Evolutionary conservation across 2,888 invertebrate genomes (phyloP), one percentile per base, ranked within the genome.

Genomic region (Calephelis perditalis): DNA sequence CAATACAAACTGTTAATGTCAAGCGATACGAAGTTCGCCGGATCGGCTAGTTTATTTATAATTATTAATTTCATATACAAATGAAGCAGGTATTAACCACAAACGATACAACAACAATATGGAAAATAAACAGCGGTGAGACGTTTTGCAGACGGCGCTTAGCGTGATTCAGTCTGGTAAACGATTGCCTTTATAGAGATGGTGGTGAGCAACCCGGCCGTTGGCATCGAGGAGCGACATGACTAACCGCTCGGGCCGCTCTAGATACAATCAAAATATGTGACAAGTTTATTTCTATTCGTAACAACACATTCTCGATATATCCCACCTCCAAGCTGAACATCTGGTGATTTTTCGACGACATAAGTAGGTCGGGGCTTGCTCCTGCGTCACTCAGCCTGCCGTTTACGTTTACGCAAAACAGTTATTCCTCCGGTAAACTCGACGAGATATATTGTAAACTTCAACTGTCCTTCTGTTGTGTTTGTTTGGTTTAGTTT

Each of bases 211-310:
- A 70, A 65, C 70, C 78, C 84, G 85, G 85, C 76, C 88, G 89
- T 86, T 90, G 90, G 90, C 90, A 88, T 85, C 87, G 79, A 75
- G 79, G 82, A 81, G 78, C 82, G 76, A 79, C 79, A 84, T 89
- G 90, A 90, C 89, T 89, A 89, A 89, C 89, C 88, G 77, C 40
- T 63, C 26, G 3, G 65, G 82, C 78, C 86, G 90, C 87, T 89
- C 88, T 88, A 89, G 85, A 89, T 89, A 89, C 87, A 88, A 89
- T 89, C 90, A 88, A 87, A 88, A 87, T 89, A 89, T 87, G 88
- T 86, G 90, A 90, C 90, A 89, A 86, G 86, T 89, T 88, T 90
- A 90, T 90, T 90, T 90, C 87, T 89, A 89, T 89, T 87, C 86
- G 77, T 84, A 86, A 88, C 86, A 86, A 86, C 85, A 86, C 83